Conservation (phyloP, 64 coral and sea anemone species). For the Pachyseris speciosa region DNA sequence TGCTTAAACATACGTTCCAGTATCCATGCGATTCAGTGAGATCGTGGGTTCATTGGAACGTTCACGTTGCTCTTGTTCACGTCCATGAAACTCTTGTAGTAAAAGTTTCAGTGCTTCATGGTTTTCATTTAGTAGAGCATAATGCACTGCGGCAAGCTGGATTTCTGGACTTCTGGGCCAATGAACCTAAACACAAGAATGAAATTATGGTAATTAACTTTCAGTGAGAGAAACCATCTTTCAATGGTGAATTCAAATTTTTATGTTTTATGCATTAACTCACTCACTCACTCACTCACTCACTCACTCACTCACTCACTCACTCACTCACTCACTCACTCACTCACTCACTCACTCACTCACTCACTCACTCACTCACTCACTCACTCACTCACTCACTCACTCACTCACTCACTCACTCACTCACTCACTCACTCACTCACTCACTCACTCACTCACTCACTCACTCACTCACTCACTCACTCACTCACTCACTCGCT, state of each 20-base stretch:
- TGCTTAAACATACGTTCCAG: constrained; percentile 85
- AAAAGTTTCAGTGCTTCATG: constrained; percentile 73
- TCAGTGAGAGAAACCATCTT: background rate
- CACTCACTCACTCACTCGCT: no score
- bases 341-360: no score
- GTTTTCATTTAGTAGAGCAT: constrained; percentile 70
- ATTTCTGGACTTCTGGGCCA: constrained; percentile 88
- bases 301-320: no score
- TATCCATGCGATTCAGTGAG: constrained; percentile 71
- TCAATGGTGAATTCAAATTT: background rate
- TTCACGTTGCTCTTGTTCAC: background rate
- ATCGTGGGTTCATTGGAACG: constrained; percentile 63
- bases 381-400: no score
- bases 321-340: no score
- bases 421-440: no score
- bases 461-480: no score
- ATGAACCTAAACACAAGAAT: constrained; percentile 62
- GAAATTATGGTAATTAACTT: background rate
- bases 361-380: no score
- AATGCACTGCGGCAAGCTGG: constrained; percentile 60
- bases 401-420: no score
- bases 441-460: no score
- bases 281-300: no score
- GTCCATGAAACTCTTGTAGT: constrained; percentile 51
- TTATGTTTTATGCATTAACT: no score